Evolutionary conservation across 2,888 invertebrate genomes (phyloP).

Genomic region (Hirtodrosophila confusa): DNA sequence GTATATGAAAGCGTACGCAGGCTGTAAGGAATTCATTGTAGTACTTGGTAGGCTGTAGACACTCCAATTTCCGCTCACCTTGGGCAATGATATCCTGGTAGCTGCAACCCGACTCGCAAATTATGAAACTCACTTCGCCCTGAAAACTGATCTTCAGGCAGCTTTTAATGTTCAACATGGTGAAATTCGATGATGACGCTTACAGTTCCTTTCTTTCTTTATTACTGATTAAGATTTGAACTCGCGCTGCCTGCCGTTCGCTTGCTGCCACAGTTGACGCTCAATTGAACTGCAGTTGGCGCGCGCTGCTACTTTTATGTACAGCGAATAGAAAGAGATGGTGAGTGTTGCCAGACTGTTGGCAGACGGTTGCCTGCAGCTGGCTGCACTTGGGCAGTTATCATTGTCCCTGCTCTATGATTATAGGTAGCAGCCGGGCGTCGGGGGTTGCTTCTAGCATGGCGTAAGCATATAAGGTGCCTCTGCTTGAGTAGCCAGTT

Average conservation of each 20-base stretch:
- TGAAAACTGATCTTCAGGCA: constrained; percentile 63
- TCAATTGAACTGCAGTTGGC: constrained; percentile 44
- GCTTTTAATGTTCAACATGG: constrained; percentile 40
- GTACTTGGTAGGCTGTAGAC: background rate
- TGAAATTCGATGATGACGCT: constrained; percentile 23
- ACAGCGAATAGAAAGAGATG: background rate
- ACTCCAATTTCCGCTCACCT: constrained; percentile 57
- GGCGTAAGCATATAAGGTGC: no score
- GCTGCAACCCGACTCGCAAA: constrained; percentile 48
- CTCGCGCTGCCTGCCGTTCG: background rate
- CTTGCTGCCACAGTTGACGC: constrained; percentile 22
- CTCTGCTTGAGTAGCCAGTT: no score
- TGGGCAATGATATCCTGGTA: constrained; percentile 73
- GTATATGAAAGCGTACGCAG: constrained; percentile 56
- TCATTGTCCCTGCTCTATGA: no score
- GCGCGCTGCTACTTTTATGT: constrained; percentile 38
- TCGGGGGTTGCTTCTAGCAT: no score
- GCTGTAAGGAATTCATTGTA: constrained; percentile 20
- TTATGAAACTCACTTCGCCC: constrained; percentile 48
- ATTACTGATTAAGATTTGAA: constrained; percentile 1
- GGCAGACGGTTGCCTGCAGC: no score
- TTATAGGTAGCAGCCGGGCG: no score
- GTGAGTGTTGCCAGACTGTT: background rate
- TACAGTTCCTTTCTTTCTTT: constrained; percentile 4
- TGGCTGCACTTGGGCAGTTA: no score